Percentiles rank a stretch among this genome's conserved stretches.
Conservation (phyloP, 2,113 vertebrate genomes). For the Dicrurus megarhynchus region DNA sequence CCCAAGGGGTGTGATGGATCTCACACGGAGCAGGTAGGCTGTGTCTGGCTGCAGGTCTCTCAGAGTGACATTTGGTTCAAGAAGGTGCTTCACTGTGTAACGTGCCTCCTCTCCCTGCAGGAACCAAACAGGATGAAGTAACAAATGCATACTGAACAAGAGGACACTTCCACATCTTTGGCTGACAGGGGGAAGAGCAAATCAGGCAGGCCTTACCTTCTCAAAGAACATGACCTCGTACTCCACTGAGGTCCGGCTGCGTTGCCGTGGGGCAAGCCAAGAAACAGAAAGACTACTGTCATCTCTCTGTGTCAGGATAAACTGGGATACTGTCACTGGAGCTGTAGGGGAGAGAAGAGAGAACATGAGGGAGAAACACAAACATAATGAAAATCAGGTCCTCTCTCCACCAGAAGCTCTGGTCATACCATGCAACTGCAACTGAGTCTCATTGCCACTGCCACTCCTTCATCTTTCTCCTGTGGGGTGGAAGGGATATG, state of each 20-base stretch:
- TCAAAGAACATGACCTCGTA: constrained; percentile 71
- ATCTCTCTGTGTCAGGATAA: constrained; percentile 36
- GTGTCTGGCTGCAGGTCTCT: constrained; percentile 76
- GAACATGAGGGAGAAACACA: background rate
- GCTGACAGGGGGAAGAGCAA: background rate
- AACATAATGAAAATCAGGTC: background rate
- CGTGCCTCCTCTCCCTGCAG: constrained; percentile 73
- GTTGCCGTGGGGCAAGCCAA: constrained; percentile 54
- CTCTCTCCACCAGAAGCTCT: background rate
- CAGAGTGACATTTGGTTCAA: constrained; percentile 73
- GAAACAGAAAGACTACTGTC: constrained; percentile 68
- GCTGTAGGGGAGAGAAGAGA: constrained; percentile 1
- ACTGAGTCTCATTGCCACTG: constrained; percentile 12
- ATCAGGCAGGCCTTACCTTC: constrained; percentile 38
- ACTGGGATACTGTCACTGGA: constrained; percentile 33
- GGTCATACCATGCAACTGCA: constrained; percentile 16
- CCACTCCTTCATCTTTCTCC: constrained; percentile 7
- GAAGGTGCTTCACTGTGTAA: constrained; percentile 70
- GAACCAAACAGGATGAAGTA: background rate
- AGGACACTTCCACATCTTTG: background rate
- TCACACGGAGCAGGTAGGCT: constrained; percentile 72
- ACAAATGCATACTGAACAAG: background rate
- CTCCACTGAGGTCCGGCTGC: constrained; percentile 51
- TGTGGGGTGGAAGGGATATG: background rate
- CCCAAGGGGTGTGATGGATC: constrained; percentile 70